Evolutionary conservation across 2,888 invertebrate genomes (phyloP), one percentile per base, ranked within the genome.

Genomic region (Lamproptera curius): DNA sequence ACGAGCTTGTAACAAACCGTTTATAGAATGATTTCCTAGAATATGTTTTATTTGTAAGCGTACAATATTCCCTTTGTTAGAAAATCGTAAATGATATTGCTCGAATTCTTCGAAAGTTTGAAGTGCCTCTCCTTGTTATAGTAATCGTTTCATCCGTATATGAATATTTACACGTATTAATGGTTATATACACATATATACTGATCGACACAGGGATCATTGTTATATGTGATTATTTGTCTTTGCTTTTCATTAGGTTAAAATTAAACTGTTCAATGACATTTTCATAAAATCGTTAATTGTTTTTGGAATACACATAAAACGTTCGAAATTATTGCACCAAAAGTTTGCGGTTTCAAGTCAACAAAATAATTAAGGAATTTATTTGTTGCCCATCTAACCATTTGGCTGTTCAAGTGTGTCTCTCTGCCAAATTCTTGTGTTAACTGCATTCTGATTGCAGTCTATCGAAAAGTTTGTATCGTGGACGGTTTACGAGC

Each of bases 1-100:
- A 62, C 60, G 2, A 17, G 14, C 58, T 57, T 53, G 51, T 59
- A 56, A 78, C 72, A 78, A 76, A 64, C 72, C 63, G 54, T 53
- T 61, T 66, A 64, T 69, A 75, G 63, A 68, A 54, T 59, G 53
- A 59, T 53, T 82, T 81, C 81, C 63, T 59, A 70, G 80, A 77
- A 81, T 62, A 54, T 56, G 55, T 57, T 65, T 59, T 72, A 67
- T 75, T 68, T 74, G 61, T 58, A 56, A 57, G 52, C 45, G 46
- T 20, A 79, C 70, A 78, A 73, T 57, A 61, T 58, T 54, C 54
- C 57, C 72, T 67, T 73, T 76, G 67, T 68, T 52, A 28, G 50
- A 23, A 54, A 26, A 50, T 35, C 14, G 14, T 41, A 11, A n/a
- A 10, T 31, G 31, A 31, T 31, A 31, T n/a, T n/a, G n/a, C 33